These are phyloP conservation scores for Iguana delicatissima DNA, from an alignment of 2,797 vertebrate species.

Conservation along the genomic window DNA sequence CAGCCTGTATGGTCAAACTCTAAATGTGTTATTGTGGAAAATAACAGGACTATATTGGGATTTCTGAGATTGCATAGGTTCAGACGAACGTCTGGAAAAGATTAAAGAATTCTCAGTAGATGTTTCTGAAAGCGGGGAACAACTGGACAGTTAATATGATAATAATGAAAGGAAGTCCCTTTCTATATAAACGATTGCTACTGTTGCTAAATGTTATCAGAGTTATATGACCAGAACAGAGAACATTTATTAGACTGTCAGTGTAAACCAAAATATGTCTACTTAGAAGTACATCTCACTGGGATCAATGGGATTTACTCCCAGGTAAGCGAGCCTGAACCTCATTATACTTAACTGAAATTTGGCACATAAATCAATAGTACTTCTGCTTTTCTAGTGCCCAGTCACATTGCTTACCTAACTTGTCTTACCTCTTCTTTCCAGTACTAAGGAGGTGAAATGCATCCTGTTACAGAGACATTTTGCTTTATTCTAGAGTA, in stretches of 20 bases:
- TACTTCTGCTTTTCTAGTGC: not conserved
- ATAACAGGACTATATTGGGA: constrained; percentile 7
- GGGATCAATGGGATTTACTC: not conserved
- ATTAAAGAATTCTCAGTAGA: not conserved
- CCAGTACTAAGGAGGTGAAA: not conserved
- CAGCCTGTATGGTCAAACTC: not conserved
- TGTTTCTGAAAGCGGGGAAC: not conserved
- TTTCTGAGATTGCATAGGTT: not conserved
- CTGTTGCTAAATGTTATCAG: not conserved
- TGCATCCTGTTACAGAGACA: constrained; percentile 2
- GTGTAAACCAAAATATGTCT: not conserved
- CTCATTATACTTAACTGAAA: not conserved
- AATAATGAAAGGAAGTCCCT: constrained; percentile 5
- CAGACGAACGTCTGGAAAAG: not conserved
- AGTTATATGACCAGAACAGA: not conserved
- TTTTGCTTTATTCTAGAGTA: constrained; percentile 16
- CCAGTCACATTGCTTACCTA: not conserved
- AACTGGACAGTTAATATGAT: not conserved
- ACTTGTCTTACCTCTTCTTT: not conserved
- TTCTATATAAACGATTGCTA: constrained; percentile 25
- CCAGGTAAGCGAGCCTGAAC: not conserved
- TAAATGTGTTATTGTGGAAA: constrained; percentile 12
- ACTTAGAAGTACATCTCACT: not conserved
- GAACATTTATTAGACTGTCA: constrained; percentile 11
- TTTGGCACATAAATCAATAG: constrained; percentile 8